Evolutionary conservation across 2,888 invertebrate genomes (phyloP).

Genomic region (Copidosoma aretas): DNA sequence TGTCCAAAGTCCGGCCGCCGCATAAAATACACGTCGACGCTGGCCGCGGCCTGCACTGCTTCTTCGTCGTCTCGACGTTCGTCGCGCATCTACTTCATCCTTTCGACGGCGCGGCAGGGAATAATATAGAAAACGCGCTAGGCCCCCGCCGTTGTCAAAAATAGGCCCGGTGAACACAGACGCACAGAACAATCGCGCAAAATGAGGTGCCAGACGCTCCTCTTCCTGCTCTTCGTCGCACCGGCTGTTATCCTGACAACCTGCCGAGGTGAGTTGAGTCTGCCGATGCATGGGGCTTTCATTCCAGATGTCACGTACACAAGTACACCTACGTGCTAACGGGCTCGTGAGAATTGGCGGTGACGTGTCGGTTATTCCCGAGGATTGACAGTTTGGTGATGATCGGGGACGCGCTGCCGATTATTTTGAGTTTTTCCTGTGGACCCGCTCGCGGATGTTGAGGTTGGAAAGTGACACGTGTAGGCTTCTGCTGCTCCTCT

Average conservation of each 20-base stretch:
- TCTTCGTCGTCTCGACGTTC: not conserved
- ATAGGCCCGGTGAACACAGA: too few relatives aligned
- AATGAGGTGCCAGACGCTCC: conserved; percentile 73
- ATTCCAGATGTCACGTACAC: conserved; percentile 32
- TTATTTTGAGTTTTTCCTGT: not conserved
- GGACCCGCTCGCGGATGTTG: not conserved
- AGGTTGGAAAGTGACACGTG: conserved; percentile 33
- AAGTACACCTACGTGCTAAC: not conserved
- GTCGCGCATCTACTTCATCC: not conserved
- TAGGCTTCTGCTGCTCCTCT: conserved; percentile 10
- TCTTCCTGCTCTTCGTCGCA: conserved; percentile 72
- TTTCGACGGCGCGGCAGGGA: not conserved
- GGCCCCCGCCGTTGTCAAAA: too few relatives aligned
- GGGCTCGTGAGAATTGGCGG: not conserved
- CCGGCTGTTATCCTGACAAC: conserved; percentile 76
- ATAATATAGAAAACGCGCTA: not conserved
- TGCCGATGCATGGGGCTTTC: not conserved
- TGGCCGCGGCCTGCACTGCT: not conserved
- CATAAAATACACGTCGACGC: not conserved
- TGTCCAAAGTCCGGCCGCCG: conserved; percentile 12
- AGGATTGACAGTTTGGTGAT: too few relatives aligned
- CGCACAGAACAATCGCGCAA: too few relatives aligned
- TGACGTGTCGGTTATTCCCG: not conserved
- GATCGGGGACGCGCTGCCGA: too few relatives aligned
- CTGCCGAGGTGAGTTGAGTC: conserved; percentile 70